Evolutionary conservation across 2,113 vertebrate genomes (phyloP), one percentile per base, ranked within the genome.

Genomic region (Neolamprologus modestus): DNA sequence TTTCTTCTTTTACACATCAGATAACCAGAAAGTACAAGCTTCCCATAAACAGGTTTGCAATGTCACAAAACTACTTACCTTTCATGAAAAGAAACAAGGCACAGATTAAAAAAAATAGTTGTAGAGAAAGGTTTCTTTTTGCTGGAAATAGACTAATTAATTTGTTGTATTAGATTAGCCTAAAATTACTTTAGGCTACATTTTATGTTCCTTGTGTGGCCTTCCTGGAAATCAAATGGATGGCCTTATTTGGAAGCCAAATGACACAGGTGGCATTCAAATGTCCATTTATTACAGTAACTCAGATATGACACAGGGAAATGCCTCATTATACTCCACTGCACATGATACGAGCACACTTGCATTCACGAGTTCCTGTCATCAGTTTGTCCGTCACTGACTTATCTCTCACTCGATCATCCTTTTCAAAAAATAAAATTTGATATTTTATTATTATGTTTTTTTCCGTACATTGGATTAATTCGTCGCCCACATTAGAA

Each of bases 201-300:
- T 66, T 37, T 84, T 24, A 19, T 54, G 68, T 26, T 24, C 52
- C 63, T 91, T 13, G 37, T 52, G 47, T 45, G 24, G 26, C 12
- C 83, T 93, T 94, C 89, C 91, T 82, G 83, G 85, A 90, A 92
- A 87, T 78, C 12, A 26, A 84, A 82, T 79, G 16, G 55, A 81
- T 73, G 31, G 73, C 57, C 83, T 82, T 81, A 93, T 92, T 92
- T 88, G 83, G 54, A 89, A 91, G 17, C 47, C 85, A 90, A 92
- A 93, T 79, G n/a, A 68, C 71, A 82, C 9, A 9, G 17, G 28
- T 19, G 2, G 10, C 76, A 92, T 91, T 92, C 90, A 92, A 92
- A 92, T 91, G 35, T 84, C 71, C 82, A 79, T 87, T 84, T 79
- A 50, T 93, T 90, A 86, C 91, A 88, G 88, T 92, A 90, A 92